A percentile compares a stretch with the other conserved stretches of the same genome.
These are phyloP conservation scores for Isichthys henryi DNA, from an alignment of 2,113 vertebrate genomes.

Conservation along the genomic window DNA sequence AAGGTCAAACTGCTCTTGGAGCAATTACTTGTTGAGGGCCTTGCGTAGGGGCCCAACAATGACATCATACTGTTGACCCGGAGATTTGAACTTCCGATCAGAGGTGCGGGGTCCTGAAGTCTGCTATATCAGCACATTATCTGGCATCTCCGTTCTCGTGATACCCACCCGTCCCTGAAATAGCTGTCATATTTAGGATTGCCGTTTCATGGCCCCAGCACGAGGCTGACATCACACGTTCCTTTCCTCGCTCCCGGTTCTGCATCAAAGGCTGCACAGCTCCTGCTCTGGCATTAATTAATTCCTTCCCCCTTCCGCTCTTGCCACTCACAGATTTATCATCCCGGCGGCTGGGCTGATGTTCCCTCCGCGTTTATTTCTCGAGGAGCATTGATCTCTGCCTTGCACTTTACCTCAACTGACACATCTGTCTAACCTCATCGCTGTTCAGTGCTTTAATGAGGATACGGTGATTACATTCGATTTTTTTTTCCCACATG, in stretches of 20 bases:
- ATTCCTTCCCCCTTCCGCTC: not conserved
- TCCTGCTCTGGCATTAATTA: not conserved
- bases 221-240: not conserved
- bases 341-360: not conserved
- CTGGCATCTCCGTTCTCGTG: not conserved
- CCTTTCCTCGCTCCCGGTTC: not conserved
- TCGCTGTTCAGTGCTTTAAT: conserved; percentile 9
- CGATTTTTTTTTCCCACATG: not conserved
- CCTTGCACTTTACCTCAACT: not conserved
- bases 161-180: not conserved
- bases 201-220: not conserved
- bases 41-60: not conserved
- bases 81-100: not conserved
- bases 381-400: conserved; percentile 7
- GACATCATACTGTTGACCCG: not conserved
- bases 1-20: not conserved
- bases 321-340: conserved; percentile 4
- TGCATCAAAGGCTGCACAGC: not conserved
- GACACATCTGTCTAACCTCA: conserved; percentile 8
- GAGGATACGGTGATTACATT: conserved; percentile 7
- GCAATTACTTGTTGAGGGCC: not conserved
- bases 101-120: not conserved
- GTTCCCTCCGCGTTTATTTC: not conserved
- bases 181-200: not conserved
- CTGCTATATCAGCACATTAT: not conserved